Percentiles rank a stretch among this genome's conserved stretches.
phyloP scores from a whole-genome alignment of 1,140 invertebrate genomes.

The Chlorops oryzae region DNA sequence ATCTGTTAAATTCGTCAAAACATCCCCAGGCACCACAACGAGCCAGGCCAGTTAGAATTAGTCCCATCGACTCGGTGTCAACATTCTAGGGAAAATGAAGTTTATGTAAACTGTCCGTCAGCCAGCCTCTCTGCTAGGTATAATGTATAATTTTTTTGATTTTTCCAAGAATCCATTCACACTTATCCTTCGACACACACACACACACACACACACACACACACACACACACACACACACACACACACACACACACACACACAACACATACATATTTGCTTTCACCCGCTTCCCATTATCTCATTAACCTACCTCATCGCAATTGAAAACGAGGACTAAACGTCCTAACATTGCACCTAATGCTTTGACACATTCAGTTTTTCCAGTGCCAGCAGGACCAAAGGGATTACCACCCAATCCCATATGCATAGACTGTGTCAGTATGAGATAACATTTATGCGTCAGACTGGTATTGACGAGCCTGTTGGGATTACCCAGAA shows the following conservation, averaged over 20 bases:
- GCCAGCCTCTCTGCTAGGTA: not conserved
- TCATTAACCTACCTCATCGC: slow-evolving; percentile 73
- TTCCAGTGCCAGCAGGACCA: slow-evolving; percentile 96
- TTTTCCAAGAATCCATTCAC: not conserved
- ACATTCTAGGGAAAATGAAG: slow-evolving; percentile 61
- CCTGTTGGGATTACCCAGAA: slow-evolving; percentile 87
- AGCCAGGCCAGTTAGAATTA: slow-evolving; percentile 86
- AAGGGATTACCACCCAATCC: slow-evolving; percentile 98
- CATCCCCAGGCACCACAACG: slow-evolving; percentile 97
- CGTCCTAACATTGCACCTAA: slow-evolving; percentile 82
- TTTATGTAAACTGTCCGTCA: not conserved
- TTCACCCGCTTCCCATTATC: not conserved
- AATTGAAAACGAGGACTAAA: slow-evolving; percentile 95
- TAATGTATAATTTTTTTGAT: not conserved
- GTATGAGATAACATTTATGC: slow-evolving; percentile 91
- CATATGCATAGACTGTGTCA: slow-evolving; percentile 92
- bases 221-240: not conserved
- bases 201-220: slow-evolving; percentile 10
- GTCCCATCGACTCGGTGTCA: slow-evolving; percentile 87
- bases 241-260: slow-evolving; percentile 24
- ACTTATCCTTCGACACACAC: not conserved
- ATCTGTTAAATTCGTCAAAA: slow-evolving; percentile 96
- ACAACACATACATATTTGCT: slow-evolving; percentile 27
- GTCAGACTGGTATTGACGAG: slow-evolving; percentile 90
- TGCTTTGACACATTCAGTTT: slow-evolving; percentile 96